phyloP scores from a whole-genome alignment of 2,113 vertebrate species.

The Neodon shergylaensis region DNA sequence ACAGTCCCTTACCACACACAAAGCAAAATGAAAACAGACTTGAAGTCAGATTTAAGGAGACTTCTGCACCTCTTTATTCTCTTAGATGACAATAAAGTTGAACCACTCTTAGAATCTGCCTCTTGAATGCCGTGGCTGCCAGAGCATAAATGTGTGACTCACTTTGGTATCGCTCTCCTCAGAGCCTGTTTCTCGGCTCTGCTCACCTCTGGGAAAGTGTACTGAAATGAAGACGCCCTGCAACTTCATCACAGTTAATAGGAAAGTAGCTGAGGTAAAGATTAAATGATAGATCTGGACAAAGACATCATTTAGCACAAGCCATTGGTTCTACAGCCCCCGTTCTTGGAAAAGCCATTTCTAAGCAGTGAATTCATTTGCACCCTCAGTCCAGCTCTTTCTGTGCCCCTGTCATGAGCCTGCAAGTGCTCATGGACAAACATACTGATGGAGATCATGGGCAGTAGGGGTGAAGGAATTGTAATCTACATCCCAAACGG shows the following conservation, averaged over 20 bases:
- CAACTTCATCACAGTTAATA: background rate
- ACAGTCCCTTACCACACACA: slow-evolving; percentile 4
- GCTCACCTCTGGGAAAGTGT: background rate
- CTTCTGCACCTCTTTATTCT: slow-evolving; percentile 35
- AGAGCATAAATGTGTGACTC: slow-evolving; percentile 12
- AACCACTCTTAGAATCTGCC: slow-evolving; percentile 12
- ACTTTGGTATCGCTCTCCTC: background rate
- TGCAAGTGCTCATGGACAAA: background rate
- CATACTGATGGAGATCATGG: background rate
- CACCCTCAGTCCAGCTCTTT: background rate
- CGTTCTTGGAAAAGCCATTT: slow-evolving; percentile 11
- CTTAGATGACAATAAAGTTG: slow-evolving; percentile 43
- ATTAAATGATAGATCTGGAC: slow-evolving; percentile 38
- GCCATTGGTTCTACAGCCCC: background rate
- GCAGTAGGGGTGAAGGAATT: background rate
- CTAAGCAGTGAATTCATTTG: background rate
- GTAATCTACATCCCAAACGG: background rate
- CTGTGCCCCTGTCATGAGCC: no score
- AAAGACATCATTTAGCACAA: slow-evolving; percentile 6
- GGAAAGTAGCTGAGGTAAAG: slow-evolving; percentile 42
- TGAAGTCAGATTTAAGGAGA: background rate
- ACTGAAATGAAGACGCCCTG: background rate
- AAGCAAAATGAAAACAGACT: slow-evolving; percentile 43
- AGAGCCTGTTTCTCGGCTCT: background rate
- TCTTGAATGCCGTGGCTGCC: background rate